Evolutionary conservation across 2,113 vertebrate species (phyloP).

Genomic region (Genyomyrus donnyi): DNA sequence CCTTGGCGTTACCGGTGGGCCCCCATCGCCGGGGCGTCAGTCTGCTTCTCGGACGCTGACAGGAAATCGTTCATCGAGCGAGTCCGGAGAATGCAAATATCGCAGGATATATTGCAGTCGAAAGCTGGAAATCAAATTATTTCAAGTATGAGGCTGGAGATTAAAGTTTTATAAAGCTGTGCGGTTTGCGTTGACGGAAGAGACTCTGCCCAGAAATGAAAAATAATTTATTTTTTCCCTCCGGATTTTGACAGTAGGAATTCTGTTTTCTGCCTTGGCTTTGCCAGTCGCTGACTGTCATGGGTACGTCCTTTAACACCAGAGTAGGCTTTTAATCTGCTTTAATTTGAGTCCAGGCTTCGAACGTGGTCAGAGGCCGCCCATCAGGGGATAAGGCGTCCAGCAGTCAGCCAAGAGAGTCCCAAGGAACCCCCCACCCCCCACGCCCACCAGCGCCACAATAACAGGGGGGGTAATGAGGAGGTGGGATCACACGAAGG

Average conservation of each 20-base stretch:
- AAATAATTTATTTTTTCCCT: not conserved
- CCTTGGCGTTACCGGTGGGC: not conserved
- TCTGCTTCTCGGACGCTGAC: not conserved
- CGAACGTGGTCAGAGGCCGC: not conserved
- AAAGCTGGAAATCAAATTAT: slow-evolving; percentile 13
- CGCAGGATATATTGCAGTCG: not conserved
- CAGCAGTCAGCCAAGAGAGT: not conserved
- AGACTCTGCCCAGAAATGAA: not conserved
- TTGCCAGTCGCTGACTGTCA: not conserved
- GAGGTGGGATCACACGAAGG: not conserved
- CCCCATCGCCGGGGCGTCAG: not conserved
- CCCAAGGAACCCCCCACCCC: not conserved
- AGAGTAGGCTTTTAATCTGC: not conserved
- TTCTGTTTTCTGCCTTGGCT: not conserved
- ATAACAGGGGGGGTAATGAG: not conserved
- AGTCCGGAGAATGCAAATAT: not conserved
- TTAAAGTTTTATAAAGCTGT: not conserved
- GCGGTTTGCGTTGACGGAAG: not conserved
- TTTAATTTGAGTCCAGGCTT: not conserved
- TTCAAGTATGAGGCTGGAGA: not conserved
- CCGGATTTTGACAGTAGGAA: not conserved
- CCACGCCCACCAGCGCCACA: not conserved
- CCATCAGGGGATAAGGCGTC: not conserved
- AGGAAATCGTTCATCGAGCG: slow-evolving; percentile 23
- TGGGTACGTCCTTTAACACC: not conserved